Evolutionary conservation across 1,140 invertebrate species (phyloP).

Genomic region (Bathynomus jamesi): DNA sequence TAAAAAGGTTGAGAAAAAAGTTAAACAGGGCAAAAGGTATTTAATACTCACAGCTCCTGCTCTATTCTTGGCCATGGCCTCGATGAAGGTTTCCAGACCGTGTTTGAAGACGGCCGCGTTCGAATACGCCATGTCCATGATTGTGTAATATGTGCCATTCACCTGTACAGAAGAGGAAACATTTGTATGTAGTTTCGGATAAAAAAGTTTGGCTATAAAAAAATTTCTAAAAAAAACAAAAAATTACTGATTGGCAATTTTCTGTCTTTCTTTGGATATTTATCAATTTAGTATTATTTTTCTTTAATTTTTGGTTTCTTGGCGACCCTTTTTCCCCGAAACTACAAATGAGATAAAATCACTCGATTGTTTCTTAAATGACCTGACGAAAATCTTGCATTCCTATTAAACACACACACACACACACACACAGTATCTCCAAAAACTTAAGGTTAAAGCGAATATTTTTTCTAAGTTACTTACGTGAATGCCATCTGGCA

Average conservation of each 20-base stretch:
- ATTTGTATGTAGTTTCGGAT: neutral
- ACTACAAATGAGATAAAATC: neutral
- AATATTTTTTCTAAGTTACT: no score
- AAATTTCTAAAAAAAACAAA: no score
- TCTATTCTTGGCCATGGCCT: conserved; percentile 42
- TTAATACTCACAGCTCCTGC: conserved; percentile 44
- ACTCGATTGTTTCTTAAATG: neutral
- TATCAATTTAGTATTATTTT: neutral
- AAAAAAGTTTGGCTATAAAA: neutral
- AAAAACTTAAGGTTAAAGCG: neutral
- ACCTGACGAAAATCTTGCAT: neutral
- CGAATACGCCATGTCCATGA: conserved; percentile 44
- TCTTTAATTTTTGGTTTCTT: neutral
- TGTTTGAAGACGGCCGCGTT: conserved; percentile 43
- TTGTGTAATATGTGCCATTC: conserved; percentile 40
- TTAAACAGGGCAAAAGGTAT: no score
- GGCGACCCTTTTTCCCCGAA: neutral
- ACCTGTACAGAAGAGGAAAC: conserved; percentile 38
- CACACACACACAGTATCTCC: neutral
- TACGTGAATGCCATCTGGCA: conserved; percentile 43
- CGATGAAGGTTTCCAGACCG: conserved; percentile 43
- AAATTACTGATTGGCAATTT: no score
- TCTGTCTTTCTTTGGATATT: no score
- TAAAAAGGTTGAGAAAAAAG: neutral
- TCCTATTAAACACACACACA: neutral